Conservation (phyloP, 2,113 vertebrate species). For the Cepphus grylle region DNA sequence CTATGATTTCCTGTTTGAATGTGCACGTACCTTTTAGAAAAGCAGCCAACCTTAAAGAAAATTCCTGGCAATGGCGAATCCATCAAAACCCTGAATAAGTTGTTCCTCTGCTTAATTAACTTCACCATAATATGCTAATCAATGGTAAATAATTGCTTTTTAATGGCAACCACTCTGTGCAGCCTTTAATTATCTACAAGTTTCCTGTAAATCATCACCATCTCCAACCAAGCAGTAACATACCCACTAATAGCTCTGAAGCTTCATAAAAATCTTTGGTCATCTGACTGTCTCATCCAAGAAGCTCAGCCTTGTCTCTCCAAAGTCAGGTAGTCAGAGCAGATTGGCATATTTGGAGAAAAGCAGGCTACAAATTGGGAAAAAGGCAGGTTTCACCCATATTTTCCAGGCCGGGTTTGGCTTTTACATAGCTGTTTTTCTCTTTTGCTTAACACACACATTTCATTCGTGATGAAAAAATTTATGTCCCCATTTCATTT, state of each 20-base stretch:
- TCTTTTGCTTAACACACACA: background rate
- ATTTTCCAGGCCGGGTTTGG: background rate
- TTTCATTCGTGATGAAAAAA: background rate
- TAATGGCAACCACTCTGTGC: background rate
- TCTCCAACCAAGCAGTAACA: background rate
- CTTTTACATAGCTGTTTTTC: background rate
- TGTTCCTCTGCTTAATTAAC: background rate
- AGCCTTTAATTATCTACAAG: background rate
- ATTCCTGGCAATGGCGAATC: background rate
- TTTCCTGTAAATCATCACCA: background rate
- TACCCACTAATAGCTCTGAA: background rate
- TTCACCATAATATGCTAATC: background rate
- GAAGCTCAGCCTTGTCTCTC: background rate
- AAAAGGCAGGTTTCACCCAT: background rate
- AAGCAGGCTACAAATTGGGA: background rate
- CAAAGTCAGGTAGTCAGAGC: background rate
- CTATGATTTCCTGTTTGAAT: background rate
- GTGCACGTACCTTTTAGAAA: background rate
- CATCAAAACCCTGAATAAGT: background rate
- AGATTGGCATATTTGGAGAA: background rate
- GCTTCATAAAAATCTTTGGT: background rate
- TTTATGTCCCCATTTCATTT: background rate
- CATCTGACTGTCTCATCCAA: background rate
- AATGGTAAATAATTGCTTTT: conserved; percentile 19
- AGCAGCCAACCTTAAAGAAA: background rate